Evolutionary conservation across 2,113 vertebrate genomes (phyloP).

Genomic region (Orcinus orca): DNA sequence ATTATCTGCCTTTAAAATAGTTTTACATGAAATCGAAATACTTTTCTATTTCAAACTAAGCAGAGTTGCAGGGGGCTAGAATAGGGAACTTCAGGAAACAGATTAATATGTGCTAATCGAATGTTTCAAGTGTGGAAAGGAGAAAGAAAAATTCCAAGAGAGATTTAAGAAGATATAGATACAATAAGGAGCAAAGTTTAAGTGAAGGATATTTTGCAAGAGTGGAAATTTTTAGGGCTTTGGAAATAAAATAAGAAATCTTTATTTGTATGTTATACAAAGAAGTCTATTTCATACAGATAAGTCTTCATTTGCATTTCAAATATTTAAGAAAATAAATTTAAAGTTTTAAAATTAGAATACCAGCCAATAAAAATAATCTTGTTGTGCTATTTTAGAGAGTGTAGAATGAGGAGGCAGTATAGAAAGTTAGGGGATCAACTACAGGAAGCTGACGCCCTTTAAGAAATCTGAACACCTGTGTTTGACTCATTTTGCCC

Average conservation of each 20-base stretch:
- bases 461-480: background rate
- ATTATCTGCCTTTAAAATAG: constrained; percentile 16
- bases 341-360: background rate
- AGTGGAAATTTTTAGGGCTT: background rate
- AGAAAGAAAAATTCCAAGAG: background rate
- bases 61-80: background rate
- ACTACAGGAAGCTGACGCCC: background rate
- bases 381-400: background rate
- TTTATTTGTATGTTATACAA: background rate
- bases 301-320: background rate
- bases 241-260: constrained; percentile 25
- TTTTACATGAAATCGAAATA: background rate
- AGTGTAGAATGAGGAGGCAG: background rate
- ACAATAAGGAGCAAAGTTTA: background rate
- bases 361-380: background rate
- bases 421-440: background rate
- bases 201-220: background rate
- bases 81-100: background rate
- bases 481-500: background rate
- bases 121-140: background rate
- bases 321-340: background rate
- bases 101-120: background rate
- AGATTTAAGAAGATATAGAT: background rate
- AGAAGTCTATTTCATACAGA: background rate
- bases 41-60: background rate